phyloP scores from a whole-genome alignment of 2,113 vertebrate species.

The Carollia perspicillata region DNA sequence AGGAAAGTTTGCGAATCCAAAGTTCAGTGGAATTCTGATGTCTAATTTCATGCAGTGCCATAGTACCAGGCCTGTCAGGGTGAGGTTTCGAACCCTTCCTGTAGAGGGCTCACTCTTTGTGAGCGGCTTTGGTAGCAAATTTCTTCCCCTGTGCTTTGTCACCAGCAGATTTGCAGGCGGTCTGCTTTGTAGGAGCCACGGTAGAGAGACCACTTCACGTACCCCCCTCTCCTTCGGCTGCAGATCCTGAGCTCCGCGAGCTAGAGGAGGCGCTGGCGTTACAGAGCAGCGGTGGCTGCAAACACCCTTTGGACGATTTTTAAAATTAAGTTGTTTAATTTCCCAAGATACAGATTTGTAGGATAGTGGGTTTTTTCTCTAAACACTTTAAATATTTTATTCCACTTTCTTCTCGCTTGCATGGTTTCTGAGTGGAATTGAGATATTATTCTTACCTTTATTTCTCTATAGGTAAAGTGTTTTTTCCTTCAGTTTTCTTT shows the following conservation, averaged over 20 bases:
- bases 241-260: no score
- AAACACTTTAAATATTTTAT: neutral
- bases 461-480: neutral
- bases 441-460: neutral
- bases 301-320: neutral
- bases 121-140: neutral
- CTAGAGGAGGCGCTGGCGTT: no score
- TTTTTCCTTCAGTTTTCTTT: neutral
- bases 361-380: neutral
- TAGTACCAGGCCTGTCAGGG: neutral
- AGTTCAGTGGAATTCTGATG: conserved; percentile 79
- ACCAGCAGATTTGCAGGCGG: neutral
- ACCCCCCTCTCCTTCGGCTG: no score
- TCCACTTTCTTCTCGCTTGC: neutral
- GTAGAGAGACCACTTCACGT: neutral
- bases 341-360: neutral
- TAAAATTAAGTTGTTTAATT: neutral
- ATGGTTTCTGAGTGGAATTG: neutral
- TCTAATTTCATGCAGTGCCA: neutral
- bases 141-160: neutral
- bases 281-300: no score
- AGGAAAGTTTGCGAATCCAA: conserved; percentile 87
- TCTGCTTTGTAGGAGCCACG: neutral
- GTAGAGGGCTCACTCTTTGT: neutral
- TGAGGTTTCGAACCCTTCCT: neutral